Percentiles rank a stretch among this genome's conserved stretches.
Evolutionary conservation across 2,888 invertebrate species (phyloP).

Genomic region (Apotomis turbidana): DNA sequence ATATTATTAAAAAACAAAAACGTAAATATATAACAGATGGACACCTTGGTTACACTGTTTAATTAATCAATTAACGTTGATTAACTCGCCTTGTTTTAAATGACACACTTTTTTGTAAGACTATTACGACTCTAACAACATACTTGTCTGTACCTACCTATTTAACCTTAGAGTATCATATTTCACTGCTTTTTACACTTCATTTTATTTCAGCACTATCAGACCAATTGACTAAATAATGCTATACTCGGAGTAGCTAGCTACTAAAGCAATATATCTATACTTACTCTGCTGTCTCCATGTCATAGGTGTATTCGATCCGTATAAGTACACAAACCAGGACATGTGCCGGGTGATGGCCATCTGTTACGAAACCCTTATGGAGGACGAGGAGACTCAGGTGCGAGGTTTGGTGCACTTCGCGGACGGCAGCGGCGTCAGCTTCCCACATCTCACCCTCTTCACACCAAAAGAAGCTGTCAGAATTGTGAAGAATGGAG

Average conservation of each 20-base stretch:
- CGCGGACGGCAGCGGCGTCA: constrained; percentile 89
- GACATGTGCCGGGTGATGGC: constrained; percentile 92
- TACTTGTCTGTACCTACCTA: not conserved
- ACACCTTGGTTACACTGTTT: too few species aligned
- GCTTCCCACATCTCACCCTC: constrained; percentile 89
- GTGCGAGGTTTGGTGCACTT: constrained; percentile 91
- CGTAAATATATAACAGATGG: too few species aligned
- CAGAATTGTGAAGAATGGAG: constrained; percentile 91
- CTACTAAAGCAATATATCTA: not conserved
- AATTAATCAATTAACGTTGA: too few species aligned
- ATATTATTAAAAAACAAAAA: too few species aligned
- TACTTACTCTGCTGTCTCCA: not conserved
- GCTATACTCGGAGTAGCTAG: not conserved
- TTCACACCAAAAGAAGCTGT: constrained; percentile 92
- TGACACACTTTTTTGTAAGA: not conserved
- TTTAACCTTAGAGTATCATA: not conserved
- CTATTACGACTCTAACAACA: not conserved
- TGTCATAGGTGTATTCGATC: constrained; percentile 88
- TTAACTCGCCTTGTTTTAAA: too few species aligned
- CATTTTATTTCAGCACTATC: constrained; percentile 8
- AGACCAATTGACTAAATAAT: constrained; percentile 11
- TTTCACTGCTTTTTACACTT: constrained; percentile 6
- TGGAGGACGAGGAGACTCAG: constrained; percentile 93
- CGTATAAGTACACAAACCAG: constrained; percentile 89
- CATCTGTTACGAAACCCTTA: constrained; percentile 89